These are phyloP conservation scores for Clarias platycephalus DNA, from an alignment of 2,797 vertebrate genomes.

Conservation along the genomic window DNA sequence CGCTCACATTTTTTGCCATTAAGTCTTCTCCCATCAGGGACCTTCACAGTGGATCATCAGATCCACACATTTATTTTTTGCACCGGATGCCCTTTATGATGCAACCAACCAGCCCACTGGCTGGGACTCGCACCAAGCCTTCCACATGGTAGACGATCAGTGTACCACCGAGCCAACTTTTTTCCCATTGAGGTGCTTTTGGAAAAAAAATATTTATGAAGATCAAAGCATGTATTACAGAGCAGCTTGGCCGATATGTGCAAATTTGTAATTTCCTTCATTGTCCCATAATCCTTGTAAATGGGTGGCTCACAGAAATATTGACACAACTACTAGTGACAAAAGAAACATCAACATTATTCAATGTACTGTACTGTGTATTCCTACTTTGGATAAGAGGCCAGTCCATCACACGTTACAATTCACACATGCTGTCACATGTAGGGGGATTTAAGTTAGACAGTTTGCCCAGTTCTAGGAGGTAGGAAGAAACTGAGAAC, in stretches of 20 bases:
- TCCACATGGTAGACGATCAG: too few species aligned
- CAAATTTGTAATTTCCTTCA: too few species aligned
- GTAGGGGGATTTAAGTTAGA: background rate
- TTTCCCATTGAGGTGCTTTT: background rate
- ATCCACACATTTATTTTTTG: too few species aligned
- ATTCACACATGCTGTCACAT: background rate
- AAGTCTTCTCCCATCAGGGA: background rate
- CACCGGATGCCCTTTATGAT: too few species aligned
- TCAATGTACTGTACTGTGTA: background rate
- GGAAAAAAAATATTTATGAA: background rate
- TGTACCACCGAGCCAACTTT: background rate
- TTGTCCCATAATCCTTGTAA: background rate
- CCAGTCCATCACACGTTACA: background rate
- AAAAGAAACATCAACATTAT: background rate
- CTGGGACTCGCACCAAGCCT: too few species aligned
- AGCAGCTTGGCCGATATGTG: background rate
- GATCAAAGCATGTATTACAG: background rate
- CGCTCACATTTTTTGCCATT: background rate
- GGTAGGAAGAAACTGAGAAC: background rate
- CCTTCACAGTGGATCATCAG: too few species aligned
- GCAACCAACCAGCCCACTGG: too few species aligned
- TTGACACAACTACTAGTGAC: background rate
- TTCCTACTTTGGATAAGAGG: background rate
- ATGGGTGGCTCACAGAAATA: background rate
- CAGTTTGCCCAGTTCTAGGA: background rate